Conservation (phyloP, 1,140 invertebrate genomes). For the Drosophila jambulina region DNA sequence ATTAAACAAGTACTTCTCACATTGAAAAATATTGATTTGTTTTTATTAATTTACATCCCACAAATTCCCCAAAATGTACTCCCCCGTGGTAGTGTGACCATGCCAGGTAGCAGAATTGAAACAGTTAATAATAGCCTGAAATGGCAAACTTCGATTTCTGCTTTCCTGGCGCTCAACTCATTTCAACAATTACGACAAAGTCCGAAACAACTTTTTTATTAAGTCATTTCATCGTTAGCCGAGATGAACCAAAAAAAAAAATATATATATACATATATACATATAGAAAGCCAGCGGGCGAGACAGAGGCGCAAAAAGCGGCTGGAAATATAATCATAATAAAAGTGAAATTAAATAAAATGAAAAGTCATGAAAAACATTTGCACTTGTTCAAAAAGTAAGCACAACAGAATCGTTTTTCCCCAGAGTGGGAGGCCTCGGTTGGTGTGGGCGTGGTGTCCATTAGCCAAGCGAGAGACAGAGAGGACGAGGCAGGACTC, state of each 20-base stretch:
- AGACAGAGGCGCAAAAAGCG: conserved; percentile 27
- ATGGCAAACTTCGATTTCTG: conserved; percentile 27
- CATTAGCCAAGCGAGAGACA: conserved; percentile 48
- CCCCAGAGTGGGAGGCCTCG: background rate
- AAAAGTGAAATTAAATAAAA: conserved; percentile 82
- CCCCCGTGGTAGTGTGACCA: conserved; percentile 2
- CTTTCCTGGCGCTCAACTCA: background rate
- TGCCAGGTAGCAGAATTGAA: conserved; percentile 5
- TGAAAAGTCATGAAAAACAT: conserved; percentile 77
- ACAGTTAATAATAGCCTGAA: conserved; percentile 4
- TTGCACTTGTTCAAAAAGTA: conserved; percentile 79
- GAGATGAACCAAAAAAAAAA: conserved; percentile 9
- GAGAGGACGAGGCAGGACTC: background rate
- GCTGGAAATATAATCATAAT: conserved; percentile 80
- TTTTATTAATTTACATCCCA: no score
- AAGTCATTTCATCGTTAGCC: conserved; percentile 71
- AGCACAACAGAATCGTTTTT: conserved; percentile 54
- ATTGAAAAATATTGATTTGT: no score
- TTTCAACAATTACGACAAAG: conserved; percentile 27
- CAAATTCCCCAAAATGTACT: background rate
- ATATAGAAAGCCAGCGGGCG: no score
- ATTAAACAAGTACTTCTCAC: no score
- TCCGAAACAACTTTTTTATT: conserved; percentile 64
- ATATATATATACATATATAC: background rate
- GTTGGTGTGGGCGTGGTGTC: conserved; percentile 16